Evolutionary conservation across 23 tunicate species (phyloP).

Genomic region (Ascidia mentula): DNA sequence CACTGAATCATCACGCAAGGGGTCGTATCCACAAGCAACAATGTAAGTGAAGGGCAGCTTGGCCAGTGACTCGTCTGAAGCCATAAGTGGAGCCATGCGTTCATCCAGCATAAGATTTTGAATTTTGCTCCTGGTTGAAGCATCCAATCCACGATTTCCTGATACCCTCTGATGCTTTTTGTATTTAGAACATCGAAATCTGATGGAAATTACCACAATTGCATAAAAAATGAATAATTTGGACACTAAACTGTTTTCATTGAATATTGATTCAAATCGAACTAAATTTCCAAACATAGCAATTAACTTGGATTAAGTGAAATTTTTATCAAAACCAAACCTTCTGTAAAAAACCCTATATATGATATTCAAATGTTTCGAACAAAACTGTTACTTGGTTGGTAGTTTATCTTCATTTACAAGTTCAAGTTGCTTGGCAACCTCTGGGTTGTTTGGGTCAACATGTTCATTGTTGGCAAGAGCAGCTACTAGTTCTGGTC

Average conservation of each 20-base stretch:
- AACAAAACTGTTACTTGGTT: background rate
- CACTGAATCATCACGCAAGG: slow-evolving; percentile 64
- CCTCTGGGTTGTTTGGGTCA: background rate
- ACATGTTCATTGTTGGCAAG: background rate
- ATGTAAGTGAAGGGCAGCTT: slow-evolving; percentile 38
- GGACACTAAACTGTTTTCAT: background rate
- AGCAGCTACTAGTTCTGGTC: background rate
- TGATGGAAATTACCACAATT: too few relatives aligned
- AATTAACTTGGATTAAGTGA: background rate
- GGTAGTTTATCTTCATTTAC: background rate
- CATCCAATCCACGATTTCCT: background rate
- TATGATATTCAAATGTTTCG: background rate
- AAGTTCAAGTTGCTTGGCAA: background rate
- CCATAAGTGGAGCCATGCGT: slow-evolving; percentile 39
- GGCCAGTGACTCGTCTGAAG: slow-evolving; percentile 15
- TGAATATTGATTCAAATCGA: too few relatives aligned
- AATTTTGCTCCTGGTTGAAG: background rate
- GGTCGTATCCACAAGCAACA: slow-evolving; percentile 43
- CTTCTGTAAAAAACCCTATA: background rate
- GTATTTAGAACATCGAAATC: too few relatives aligned
- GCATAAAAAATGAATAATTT: too few relatives aligned
- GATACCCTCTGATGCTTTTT: too few relatives aligned
- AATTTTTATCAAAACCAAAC: background rate
- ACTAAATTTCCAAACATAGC: background rate
- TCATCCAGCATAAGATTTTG: background rate